Evolutionary conservation across 1,140 invertebrate species (phyloP).

Genomic region (Argopecten irradians): DNA sequence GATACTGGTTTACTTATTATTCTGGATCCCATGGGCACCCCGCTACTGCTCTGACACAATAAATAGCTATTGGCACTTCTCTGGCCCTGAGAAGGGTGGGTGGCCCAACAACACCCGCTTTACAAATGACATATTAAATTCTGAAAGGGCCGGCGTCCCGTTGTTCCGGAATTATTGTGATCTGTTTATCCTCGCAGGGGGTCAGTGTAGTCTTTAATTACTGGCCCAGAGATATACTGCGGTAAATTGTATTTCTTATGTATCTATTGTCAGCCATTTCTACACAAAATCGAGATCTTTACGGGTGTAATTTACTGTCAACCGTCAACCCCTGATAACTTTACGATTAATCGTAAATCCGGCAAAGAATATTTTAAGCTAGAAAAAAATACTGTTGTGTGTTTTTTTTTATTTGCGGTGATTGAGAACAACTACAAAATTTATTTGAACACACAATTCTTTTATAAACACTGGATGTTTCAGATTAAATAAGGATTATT

Average conservation of each 20-base stretch:
- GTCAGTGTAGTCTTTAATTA: not conserved
- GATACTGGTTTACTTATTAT: too few species aligned
- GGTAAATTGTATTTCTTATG: not conserved
- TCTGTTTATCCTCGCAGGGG: constrained; percentile 12
- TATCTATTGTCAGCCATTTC: not conserved
- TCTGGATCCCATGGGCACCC: not conserved
- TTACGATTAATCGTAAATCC: not conserved
- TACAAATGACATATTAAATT: constrained; percentile 1
- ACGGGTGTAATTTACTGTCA: not conserved
- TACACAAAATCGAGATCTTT: not conserved
- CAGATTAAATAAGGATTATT: too few species aligned
- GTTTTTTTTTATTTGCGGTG: too few species aligned
- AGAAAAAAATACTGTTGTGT: too few species aligned
- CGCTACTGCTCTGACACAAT: not conserved
- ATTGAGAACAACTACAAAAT: too few species aligned
- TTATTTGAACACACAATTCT: too few species aligned
- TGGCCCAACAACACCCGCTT: constrained; percentile 3
- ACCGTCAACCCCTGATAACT: not conserved
- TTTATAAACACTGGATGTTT: too few species aligned
- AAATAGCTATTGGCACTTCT: not conserved
- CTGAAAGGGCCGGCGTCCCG: not conserved
- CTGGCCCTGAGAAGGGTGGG: not conserved
- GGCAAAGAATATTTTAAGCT: not conserved
- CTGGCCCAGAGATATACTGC: not conserved
- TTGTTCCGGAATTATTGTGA: not conserved